Conservation (phyloP, 2,113 vertebrate species). For the Falcunculus frontatus region DNA sequence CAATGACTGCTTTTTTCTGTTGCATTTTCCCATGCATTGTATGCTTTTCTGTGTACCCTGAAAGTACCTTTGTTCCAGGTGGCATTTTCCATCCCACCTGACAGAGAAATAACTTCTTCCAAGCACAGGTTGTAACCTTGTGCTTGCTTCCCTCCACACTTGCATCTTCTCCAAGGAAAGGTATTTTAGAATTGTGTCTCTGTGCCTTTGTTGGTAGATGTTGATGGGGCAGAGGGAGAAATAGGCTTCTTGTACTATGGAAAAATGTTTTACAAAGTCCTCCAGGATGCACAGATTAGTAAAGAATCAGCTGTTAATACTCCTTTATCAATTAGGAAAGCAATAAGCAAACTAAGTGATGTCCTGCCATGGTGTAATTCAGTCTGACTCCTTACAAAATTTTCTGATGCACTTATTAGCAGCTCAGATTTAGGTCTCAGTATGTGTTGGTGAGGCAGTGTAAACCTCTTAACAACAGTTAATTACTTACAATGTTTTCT, state of each 20-base stretch:
- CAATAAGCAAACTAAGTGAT: neutral
- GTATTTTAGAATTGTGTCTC: neutral
- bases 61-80: neutral
- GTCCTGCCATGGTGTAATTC: neutral
- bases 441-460: neutral
- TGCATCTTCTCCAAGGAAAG: neutral
- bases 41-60: neutral
- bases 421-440: neutral
- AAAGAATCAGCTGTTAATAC: neutral
- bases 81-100: neutral
- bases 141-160: neutral
- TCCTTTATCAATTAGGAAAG: neutral
- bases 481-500: constrained; percentile 22
- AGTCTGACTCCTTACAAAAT: neutral
- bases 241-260: neutral
- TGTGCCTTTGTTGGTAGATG: neutral
- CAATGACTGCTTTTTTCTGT: neutral
- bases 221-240: neutral
- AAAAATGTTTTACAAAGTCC: neutral
- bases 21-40: neutral
- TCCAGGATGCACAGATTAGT: neutral
- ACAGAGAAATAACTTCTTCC: neutral
- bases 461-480: neutral
- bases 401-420: neutral
- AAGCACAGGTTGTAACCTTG: neutral